Base-by-base conservation (phyloP, 1,140 invertebrate genomes). In the Camponotus pennsylvanicus region DNA sequence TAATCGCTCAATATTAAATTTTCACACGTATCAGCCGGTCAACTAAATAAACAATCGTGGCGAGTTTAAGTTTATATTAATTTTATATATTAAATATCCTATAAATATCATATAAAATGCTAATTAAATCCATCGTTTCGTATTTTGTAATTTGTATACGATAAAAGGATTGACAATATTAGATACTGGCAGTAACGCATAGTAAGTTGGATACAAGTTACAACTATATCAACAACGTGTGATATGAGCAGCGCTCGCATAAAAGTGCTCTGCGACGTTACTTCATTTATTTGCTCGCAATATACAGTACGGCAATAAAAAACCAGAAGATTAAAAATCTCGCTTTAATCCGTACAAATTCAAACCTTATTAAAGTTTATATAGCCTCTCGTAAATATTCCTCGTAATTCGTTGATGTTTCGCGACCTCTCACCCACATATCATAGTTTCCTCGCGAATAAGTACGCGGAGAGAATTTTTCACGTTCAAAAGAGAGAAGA, bases 371-470 rank as follows among this genome's bases (percentile, higher is more conserved):
- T 66, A 34, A 85, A 66, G 63, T 59, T 78, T 55, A 78, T 32
- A 66, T 67, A 45, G 18, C 2, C 21, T 2, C 61, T 73, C 49
- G 32, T 78, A 78, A 77, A 85, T 84, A 84, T 85, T 66, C 34
- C 34, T 9, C 9, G 42, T 75, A 84, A 84, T 84, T 42, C 59
- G 52, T 83, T 64, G 40, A 55, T 59, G 78, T 9, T 40, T 63
- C 57, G 57, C 21, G 52, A 66, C 63, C 45, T 8, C 69, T 71
- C 69, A 18, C 15, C 45, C 49, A 57, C 66, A 70, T 57, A 80
- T 80, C 66, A 80, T 55, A 64, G 67, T 80, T 80, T 70, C 1
- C 64, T 70, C 52, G 49, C 49, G 78, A 80, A 80, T 80, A 80
- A 70, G 64, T 80, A 49, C 3, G 37, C 13, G 18, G 37, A 37